These are phyloP conservation scores for Proisotoma minuta DNA, from an alignment of 2,888 invertebrate species.

Conservation along the genomic window DNA sequence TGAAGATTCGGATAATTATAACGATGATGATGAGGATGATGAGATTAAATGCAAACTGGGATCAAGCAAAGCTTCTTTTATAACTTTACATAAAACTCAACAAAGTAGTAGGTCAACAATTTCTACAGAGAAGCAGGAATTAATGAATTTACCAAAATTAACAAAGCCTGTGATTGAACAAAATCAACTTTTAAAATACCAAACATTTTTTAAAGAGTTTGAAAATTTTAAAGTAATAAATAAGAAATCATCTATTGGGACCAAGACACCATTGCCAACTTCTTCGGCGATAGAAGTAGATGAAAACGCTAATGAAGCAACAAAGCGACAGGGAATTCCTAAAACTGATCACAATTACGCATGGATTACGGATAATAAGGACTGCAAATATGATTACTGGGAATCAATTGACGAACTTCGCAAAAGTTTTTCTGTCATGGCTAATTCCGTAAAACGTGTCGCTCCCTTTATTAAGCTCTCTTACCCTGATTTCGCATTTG, in stretches of 20 bases:
- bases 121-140: no score
- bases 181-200: not conserved
- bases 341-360: slow-evolving; percentile 31
- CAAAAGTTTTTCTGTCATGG: slow-evolving; percentile 56
- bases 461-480: slow-evolving; percentile 69
- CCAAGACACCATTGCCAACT: not conserved
- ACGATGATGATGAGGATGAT: slow-evolving; percentile 51
- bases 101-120: no score
- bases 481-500: slow-evolving; percentile 65
- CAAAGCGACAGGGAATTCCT: slow-evolving; percentile 11
- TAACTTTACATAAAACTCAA: no score
- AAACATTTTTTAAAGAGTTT: not conserved
- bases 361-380: slow-evolving; percentile 27
- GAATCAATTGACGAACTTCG: slow-evolving; percentile 24
- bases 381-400: slow-evolving; percentile 28
- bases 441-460: slow-evolving; percentile 60
- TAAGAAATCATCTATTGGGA: no score
- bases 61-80: slow-evolving; percentile 50
- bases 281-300: not conserved
- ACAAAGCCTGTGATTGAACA: slow-evolving; percentile 23
- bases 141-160: no score
- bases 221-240: not conserved
- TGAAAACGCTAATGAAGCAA: slow-evolving; percentile 6
- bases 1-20: slow-evolving; percentile 9
- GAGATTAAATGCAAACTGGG: slow-evolving; percentile 49